A percentile compares a stretch with the other conserved stretches of the same genome.
Conservation (phyloP, 2,797 vertebrate genomes). For the Phoeniculus purpureus region DNA sequence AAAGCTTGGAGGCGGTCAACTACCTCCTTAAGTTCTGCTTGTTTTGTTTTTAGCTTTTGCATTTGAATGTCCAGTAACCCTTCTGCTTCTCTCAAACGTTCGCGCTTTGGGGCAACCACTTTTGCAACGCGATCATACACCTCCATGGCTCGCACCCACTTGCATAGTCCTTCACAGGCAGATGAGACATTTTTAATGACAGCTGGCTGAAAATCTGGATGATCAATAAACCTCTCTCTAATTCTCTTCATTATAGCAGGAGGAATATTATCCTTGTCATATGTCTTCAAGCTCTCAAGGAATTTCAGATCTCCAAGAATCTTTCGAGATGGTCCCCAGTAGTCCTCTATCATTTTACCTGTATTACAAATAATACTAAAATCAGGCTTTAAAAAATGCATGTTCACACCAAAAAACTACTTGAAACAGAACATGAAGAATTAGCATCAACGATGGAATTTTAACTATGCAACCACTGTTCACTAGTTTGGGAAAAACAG, state of each 20-base stretch:
- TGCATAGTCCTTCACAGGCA: conserved; percentile 93
- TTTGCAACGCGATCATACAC: conserved; percentile 90
- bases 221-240: conserved; percentile 87
- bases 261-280: conserved; percentile 91
- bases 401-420: background rate
- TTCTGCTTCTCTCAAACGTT: conserved; percentile 83
- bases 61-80: conserved; percentile 82
- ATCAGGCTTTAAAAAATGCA: background rate
- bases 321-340: conserved; percentile 91
- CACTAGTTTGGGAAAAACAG: background rate
- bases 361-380: conserved; percentile 14
- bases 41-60: conserved; percentile 84
- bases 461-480: background rate
- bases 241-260: conserved; percentile 86
- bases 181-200: conserved; percentile 93
- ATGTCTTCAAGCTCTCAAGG: conserved; percentile 87
- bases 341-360: conserved; percentile 97
- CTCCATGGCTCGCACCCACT: conserved; percentile 94
- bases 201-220: conserved; percentile 89
- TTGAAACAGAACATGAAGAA: background rate
- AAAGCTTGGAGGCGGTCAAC: conserved; percentile 85
- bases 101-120: conserved; percentile 90
- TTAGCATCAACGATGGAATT: background rate
- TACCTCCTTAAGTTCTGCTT: conserved; percentile 86
- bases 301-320: conserved; percentile 93